These are phyloP conservation scores for Tenthredo notha DNA, from an alignment of 2,888 invertebrate genomes.

Conservation along the genomic window DNA sequence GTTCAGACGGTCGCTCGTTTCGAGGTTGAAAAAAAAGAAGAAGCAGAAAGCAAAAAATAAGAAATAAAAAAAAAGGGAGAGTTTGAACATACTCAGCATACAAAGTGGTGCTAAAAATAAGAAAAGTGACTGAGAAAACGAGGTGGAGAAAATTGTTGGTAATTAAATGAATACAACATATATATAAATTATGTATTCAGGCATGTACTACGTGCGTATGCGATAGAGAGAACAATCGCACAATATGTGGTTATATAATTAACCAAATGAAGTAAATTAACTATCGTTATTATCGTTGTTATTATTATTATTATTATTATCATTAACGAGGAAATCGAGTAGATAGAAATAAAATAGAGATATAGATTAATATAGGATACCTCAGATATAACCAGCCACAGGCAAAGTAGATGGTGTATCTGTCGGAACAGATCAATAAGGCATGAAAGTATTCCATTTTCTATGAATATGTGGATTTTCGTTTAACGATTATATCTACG, in stretches of 20 bases:
- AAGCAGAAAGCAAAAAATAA: neutral
- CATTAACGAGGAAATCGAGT: constrained; percentile 39
- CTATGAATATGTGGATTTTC: neutral
- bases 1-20: neutral
- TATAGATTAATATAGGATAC: constrained; percentile 78
- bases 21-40: neutral
- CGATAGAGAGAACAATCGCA: neutral
- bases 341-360: constrained; percentile 55
- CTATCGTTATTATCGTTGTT: neutral
- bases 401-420: constrained; percentile 85
- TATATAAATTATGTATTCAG: neutral
- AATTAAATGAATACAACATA: neutral
- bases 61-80: neutral
- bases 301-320: neutral
- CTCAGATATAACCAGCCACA: constrained; percentile 93
- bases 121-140: neutral
- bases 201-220: constrained; percentile 14
- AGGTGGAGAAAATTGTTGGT: constrained; percentile 4
- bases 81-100: constrained; percentile 34
- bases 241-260: neutral
- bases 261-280: neutral
- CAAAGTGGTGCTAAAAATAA: constrained; percentile 24
- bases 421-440: constrained; percentile 66
- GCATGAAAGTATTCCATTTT: constrained; percentile 47
- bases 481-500: neutral